A percentile compares a stretch with the other conserved stretches of the same genome.
Evolutionary conservation across 2,888 invertebrate genomes (phyloP).

Genomic region (Lottia gigantea): DNA sequence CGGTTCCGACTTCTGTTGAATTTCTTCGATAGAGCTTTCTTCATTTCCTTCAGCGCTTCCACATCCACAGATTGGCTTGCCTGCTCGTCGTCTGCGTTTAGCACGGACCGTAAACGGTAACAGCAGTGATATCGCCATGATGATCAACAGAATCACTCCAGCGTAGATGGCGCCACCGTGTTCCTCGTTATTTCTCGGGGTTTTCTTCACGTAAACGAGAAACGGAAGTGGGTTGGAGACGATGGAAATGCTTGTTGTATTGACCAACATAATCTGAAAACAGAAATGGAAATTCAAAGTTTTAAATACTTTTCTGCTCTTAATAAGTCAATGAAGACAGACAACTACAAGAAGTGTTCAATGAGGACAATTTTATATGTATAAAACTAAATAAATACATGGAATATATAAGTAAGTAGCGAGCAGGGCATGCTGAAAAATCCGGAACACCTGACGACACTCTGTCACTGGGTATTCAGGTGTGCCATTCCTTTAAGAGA

Average conservation of each 20-base stretch:
- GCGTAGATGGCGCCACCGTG: slow-evolving; percentile 46
- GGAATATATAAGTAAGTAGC: too few relatives aligned
- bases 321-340: too few relatives aligned
- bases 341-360: too few relatives aligned
- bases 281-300: not conserved
- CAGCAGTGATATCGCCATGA: slow-evolving; percentile 46
- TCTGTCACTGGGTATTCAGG: too few relatives aligned
- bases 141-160: slow-evolving; percentile 47
- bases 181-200: not conserved
- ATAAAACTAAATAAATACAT: too few relatives aligned
- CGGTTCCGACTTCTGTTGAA: not conserved
- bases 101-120: slow-evolving; percentile 54
- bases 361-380: too few relatives aligned
- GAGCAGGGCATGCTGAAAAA: too few relatives aligned
- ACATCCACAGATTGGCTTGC: slow-evolving; percentile 48
- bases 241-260: slow-evolving; percentile 22
- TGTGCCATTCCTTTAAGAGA: too few relatives aligned
- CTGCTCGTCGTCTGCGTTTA: slow-evolving; percentile 43
- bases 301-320: too few relatives aligned
- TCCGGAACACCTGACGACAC: too few relatives aligned
- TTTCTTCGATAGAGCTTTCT: slow-evolving; percentile 2
- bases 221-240: slow-evolving; percentile 53
- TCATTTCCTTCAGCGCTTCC: slow-evolving; percentile 26
- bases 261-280: slow-evolving; percentile 36
- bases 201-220: slow-evolving; percentile 42